Evolutionary conservation across 2,797 vertebrate genomes (phyloP).

Genomic region (Chaunax sp.): DNA sequence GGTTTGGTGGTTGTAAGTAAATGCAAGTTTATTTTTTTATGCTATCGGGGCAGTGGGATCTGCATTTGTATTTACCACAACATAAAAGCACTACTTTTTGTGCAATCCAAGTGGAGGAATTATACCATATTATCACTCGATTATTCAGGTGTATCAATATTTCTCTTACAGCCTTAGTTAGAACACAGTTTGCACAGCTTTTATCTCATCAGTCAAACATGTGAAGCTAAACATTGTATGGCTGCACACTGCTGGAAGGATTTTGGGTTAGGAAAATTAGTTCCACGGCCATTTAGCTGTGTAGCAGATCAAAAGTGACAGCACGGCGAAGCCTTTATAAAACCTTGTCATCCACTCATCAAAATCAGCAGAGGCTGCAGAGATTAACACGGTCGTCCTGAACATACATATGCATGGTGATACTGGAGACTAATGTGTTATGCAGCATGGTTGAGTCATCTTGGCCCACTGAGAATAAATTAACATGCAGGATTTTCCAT

Average conservation of each 20-base stretch:
- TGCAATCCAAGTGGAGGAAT: too few relatives aligned
- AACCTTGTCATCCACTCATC: slow-evolving; percentile 53
- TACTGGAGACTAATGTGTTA: slow-evolving; percentile 26
- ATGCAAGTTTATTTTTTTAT: too few relatives aligned
- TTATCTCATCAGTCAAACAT: slow-evolving; percentile 34
- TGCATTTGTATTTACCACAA: too few relatives aligned
- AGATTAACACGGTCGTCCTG: slow-evolving; percentile 52
- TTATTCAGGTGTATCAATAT: too few relatives aligned
- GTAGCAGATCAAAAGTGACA: slow-evolving; percentile 57
- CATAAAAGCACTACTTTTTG: too few relatives aligned
- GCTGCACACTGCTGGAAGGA: slow-evolving; percentile 29
- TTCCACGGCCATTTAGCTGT: slow-evolving; percentile 35
- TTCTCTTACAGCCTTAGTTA: too few relatives aligned
- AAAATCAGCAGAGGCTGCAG: slow-evolving; percentile 46
- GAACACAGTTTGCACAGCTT: too few relatives aligned
- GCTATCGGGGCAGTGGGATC: too few relatives aligned
- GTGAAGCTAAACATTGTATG: slow-evolving; percentile 25
- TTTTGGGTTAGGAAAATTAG: slow-evolving; percentile 50
- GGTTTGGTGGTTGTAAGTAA: too few relatives aligned
- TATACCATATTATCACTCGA: too few relatives aligned
- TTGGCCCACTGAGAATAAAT: slow-evolving; percentile 26
- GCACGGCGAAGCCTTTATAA: slow-evolving; percentile 36
- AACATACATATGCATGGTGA: slow-evolving; percentile 43
- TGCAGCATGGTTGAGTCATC: slow-evolving; percentile 37
- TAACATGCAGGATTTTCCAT: slow-evolving; percentile 54